Evolutionary conservation across 2,797 vertebrate species (phyloP).

Genomic region (Pteronotus mesoamericanus): DNA sequence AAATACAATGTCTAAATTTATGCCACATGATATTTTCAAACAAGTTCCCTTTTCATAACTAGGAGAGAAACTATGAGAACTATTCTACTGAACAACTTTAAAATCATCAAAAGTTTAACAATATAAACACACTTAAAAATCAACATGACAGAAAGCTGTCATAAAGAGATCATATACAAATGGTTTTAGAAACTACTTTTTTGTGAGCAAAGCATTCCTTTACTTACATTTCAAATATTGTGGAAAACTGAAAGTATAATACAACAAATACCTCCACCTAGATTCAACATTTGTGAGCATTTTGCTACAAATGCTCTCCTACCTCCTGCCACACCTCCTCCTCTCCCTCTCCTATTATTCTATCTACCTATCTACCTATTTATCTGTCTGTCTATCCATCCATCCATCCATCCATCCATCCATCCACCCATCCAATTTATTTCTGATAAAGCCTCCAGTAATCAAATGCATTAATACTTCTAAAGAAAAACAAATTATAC

Average conservation of each 20-base stretch:
- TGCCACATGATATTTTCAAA: not conserved
- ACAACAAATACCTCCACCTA: not conserved
- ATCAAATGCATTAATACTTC: not conserved
- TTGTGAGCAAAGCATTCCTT: not conserved
- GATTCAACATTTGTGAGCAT: not conserved
- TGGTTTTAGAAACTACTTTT: not conserved
- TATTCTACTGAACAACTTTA: not conserved
- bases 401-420: not conserved
- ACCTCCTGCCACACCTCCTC: not conserved
- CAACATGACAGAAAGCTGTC: not conserved
- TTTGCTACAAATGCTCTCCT: not conserved
- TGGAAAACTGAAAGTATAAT: not conserved
- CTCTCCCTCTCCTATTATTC: not conserved
- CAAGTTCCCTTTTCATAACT: not conserved
- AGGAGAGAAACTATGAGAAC: not conserved
- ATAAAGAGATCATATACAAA: not conserved
- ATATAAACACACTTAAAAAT: conserved; percentile 3
- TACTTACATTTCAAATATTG: not conserved
- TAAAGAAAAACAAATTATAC: not conserved
- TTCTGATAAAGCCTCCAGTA: not conserved
- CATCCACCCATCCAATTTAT: not conserved
- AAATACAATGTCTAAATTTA: not conserved
- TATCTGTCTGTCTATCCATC: not conserved
- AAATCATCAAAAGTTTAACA: not conserved
- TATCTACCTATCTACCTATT: not conserved